Percentiles rank a stretch among this genome's conserved stretches.
Conservation (phyloP, 1,140 invertebrate species). For the Lordiphosa clarofinis region DNA sequence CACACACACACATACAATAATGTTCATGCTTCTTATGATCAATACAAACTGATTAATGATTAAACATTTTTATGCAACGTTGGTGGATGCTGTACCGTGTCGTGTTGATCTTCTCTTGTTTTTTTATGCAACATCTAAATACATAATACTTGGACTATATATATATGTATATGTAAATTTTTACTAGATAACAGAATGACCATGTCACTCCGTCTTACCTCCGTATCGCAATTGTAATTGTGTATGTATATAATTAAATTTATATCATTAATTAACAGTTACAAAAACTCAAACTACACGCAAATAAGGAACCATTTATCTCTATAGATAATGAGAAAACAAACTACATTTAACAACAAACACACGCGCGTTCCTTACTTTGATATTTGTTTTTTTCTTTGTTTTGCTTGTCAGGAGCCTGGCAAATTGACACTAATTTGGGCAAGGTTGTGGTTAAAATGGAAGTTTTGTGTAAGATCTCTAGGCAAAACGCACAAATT, state of each 20-base stretch:
- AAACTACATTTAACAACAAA: slow-evolving; percentile 45
- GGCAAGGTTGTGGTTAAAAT: slow-evolving; percentile 10
- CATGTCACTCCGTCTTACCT: neutral
- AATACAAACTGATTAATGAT: slow-evolving; percentile 59
- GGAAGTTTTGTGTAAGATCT: neutral
- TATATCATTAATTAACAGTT: slow-evolving; percentile 52
- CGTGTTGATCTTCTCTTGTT: slow-evolving; percentile 24
- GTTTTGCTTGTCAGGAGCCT: slow-evolving; percentile 15
- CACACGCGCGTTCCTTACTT: slow-evolving; percentile 1
- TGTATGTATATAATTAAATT: slow-evolving; percentile 32
- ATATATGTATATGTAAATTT: slow-evolving; percentile 33
- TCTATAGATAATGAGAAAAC: slow-evolving; percentile 16
- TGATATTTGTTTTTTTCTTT: no score
- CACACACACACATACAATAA: slow-evolving; percentile 33
- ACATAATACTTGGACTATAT: slow-evolving; percentile 72
- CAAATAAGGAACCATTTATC: slow-evolving; percentile 35
- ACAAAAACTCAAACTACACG: slow-evolving; percentile 48
- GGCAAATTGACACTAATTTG: slow-evolving; percentile 45
- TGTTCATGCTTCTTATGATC: slow-evolving; percentile 53
- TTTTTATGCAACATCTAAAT: slow-evolving; percentile 66
- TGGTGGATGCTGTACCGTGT: slow-evolving; percentile 17
- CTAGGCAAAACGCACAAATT: no score
- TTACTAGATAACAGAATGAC: slow-evolving; percentile 26
- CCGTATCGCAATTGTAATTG: slow-evolving; percentile 7
- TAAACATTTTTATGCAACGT: slow-evolving; percentile 69